Evolutionary conservation across 2,113 vertebrate genomes (phyloP), one percentile per base, ranked within the genome.

Genomic region (Aplodontia rufa): DNA sequence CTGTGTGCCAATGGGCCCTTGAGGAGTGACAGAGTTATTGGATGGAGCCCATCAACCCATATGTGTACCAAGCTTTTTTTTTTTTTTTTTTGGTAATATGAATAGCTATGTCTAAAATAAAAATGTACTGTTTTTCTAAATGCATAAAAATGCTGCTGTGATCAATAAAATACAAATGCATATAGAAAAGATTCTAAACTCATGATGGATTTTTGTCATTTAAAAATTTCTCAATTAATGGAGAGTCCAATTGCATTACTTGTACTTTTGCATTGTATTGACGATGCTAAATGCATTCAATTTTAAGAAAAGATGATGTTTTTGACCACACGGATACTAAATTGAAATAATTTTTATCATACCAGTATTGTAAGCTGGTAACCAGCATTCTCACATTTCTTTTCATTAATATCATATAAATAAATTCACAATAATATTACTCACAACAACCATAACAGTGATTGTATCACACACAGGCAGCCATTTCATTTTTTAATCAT

Each of bases 101-200:
- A 93, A 91, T 95, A 87, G 97, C 45, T 91, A 83, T 83, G 20
- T 82, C 55, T 82, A 94, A 91, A 35, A 88, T 85, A 40, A 94
- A 95, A 95, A 69, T 68, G 0, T 69, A 82, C 47, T 84, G 0
- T 71, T 28, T 32, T 55, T 28, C 19, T 69, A 89, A 86, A 66
- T 40, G 16, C n/a, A 69, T 74, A 11, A 92, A 88, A 91, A 71
- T 66, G 30, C 7, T 95, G 37, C 60, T 82, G 16, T 83, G 69
- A 93, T 94, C 64, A 91, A 86, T 89, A 74, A 89, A 94, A 91
- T 80, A 45, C 49, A 94, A 49, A 84, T 81, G 62, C 4, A 71
- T 55, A 47, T 68, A 79, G n/a, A 86, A 91, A 13, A 82, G 12
- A 71, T 91, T 45, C 55, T 92, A 37, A 37, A 40, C 53, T 93